Evolutionary conservation across 1,140 invertebrate species (phyloP).

Genomic region (Euura lappo): DNA sequence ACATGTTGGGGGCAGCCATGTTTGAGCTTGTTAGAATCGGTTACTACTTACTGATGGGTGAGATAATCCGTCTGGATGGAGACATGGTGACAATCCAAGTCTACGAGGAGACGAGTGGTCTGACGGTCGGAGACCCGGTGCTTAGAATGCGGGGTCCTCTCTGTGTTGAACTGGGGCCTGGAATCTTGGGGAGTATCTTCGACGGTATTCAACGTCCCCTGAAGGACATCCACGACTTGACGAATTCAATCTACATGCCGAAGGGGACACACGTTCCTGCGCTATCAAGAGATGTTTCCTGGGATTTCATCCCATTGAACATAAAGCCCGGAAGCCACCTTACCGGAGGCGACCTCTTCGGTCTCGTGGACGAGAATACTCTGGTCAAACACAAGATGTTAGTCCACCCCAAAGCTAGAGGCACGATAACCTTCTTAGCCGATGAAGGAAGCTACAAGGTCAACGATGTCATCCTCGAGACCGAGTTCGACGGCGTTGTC

Average conservation of each 20-base stretch:
- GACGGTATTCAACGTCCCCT: slow-evolving; percentile 87
- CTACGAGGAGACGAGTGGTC: slow-evolving; percentile 87
- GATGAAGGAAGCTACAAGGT: slow-evolving; percentile 74
- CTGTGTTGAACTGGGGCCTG: slow-evolving; percentile 84
- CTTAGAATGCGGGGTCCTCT: slow-evolving; percentile 81
- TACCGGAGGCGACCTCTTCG: slow-evolving; percentile 80
- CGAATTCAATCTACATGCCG: slow-evolving; percentile 82
- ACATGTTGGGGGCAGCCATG: slow-evolving; percentile 54
- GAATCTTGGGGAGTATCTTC: slow-evolving; percentile 82
- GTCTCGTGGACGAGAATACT: slow-evolving; percentile 75
- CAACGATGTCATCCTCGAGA: slow-evolving; percentile 74
- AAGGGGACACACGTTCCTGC: slow-evolving; percentile 78
- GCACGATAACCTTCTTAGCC: slow-evolving; percentile 77
- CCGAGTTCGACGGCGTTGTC: slow-evolving; percentile 78
- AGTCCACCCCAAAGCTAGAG: slow-evolving; percentile 72
- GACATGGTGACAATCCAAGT: slow-evolving; percentile 63
- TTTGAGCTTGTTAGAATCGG: slow-evolving; percentile 80
- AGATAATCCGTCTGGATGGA: slow-evolving; percentile 78
- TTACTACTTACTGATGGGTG: slow-evolving; percentile 73
- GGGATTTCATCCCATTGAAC: slow-evolving; percentile 75
- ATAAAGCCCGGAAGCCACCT: slow-evolving; percentile 71
- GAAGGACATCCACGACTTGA: slow-evolving; percentile 72
- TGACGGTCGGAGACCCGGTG: slow-evolving; percentile 87
- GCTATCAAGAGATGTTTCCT: slow-evolving; percentile 64
- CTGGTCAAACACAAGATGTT: slow-evolving; percentile 79